Evolutionary conservation across 2,888 invertebrate species (phyloP).

Genomic region (Frankliniella fusca): DNA sequence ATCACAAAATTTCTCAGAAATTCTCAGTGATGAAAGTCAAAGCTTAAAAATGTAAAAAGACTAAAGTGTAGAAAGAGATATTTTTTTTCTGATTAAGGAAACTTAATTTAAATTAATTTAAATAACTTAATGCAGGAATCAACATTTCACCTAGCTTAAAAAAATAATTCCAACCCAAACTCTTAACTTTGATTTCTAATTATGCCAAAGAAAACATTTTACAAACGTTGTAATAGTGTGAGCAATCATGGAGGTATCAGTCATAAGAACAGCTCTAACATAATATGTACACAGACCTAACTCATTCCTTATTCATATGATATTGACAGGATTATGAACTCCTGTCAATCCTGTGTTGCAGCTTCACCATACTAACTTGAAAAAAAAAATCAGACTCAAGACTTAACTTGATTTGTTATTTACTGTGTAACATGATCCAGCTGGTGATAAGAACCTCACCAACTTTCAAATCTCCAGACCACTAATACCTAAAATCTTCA

Average conservation of each 20-base stretch:
- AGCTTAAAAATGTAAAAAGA: constrained; percentile 8
- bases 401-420: too few species aligned
- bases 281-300: neutral
- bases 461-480: too few species aligned
- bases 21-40: neutral
- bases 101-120: neutral
- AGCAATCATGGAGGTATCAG: constrained; percentile 13
- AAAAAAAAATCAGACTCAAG: too few species aligned
- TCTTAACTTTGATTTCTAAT: neutral
- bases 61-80: neutral
- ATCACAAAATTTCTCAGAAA: neutral
- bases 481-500: too few species aligned
- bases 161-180: neutral
- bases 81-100: neutral
- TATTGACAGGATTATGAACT: neutral
- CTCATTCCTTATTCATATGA: neutral
- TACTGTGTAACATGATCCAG: too few species aligned
- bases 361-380: too few species aligned
- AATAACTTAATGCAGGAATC: neutral
- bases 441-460: too few species aligned
- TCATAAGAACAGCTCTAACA: neutral
- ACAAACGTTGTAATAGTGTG: constrained; percentile 6
- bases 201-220: constrained; percentile 3
- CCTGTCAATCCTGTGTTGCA: too few species aligned
- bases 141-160: neutral